A percentile compares a stretch with the other conserved stretches of the same genome.
These are phyloP conservation scores for Caenorhabditis angaria DNA, from an alignment of 2,888 invertebrate species.

Conservation along the genomic window DNA sequence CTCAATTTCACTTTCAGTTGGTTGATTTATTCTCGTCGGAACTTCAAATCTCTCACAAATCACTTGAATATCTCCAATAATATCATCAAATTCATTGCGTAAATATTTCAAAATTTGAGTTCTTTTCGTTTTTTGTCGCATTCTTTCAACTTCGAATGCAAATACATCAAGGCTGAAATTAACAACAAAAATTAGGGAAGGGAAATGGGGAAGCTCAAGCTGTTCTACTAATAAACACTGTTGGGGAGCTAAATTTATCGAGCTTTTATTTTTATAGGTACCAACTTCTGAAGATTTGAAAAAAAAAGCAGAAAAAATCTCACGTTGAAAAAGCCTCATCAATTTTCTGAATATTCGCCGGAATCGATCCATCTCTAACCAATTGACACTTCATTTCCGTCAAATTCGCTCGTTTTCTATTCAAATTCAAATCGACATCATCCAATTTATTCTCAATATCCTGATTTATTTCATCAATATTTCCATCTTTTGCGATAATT, in stretches of 20 bases:
- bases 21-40: slow-evolving; percentile 6
- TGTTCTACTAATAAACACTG: no score
- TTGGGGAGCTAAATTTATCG: no score
- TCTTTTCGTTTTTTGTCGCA: slow-evolving; percentile 15
- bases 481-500: background rate
- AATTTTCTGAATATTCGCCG: slow-evolving; percentile 12
- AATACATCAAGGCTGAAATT: slow-evolving; percentile 20
- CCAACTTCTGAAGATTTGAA: no score
- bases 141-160: slow-evolving; percentile 25
- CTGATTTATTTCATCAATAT: background rate
- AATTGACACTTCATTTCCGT: slow-evolving; percentile 26
- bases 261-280: no score
- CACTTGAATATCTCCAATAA: slow-evolving; percentile 23
- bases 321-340: slow-evolving; percentile 27
- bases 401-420: slow-evolving; percentile 23
- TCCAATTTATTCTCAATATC: slow-evolving; percentile 19
- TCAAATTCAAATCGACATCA: slow-evolving; percentile 19
- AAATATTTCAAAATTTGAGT: slow-evolving; percentile 12
- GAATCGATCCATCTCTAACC: slow-evolving; percentile 9
- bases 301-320: background rate
- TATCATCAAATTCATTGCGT: slow-evolving; percentile 18
- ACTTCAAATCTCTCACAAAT: slow-evolving; percentile 12
- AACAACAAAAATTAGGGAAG: no score
- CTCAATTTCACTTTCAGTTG: slow-evolving; percentile 19
- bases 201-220: no score